phyloP scores from a whole-genome alignment of 2,888 invertebrate genomes.

The Antheraea assamensis region DNA sequence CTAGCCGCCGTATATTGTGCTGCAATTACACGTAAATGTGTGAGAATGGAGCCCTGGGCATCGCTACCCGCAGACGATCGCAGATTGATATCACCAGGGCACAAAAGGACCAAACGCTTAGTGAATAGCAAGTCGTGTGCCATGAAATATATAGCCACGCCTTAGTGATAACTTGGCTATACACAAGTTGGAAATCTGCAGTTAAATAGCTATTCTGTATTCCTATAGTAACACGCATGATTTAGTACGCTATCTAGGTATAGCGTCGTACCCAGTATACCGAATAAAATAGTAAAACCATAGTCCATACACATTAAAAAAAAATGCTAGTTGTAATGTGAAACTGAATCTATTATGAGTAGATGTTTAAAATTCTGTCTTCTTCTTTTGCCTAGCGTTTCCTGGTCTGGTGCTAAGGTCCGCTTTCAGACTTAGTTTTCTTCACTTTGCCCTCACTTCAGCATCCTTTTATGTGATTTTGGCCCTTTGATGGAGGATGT shows the following conservation, averaged over 20 bases:
- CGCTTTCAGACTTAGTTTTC: too few relatives aligned
- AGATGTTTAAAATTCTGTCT: neutral
- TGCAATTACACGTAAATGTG: constrained; percentile 67
- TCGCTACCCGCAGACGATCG: constrained; percentile 59
- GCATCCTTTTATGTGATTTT: too few relatives aligned
- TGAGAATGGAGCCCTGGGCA: constrained; percentile 63
- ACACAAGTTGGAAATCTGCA: neutral
- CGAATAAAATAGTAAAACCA: neutral
- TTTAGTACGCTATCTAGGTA: neutral
- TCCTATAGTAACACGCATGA: neutral
- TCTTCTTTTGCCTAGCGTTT: neutral
- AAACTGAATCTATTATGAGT: neutral
- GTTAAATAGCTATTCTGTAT: neutral
- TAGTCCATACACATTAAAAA: neutral
- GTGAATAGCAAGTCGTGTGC: constrained; percentile 68
- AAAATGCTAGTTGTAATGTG: neutral
- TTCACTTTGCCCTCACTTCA: too few relatives aligned
- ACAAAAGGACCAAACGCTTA: constrained; percentile 70
- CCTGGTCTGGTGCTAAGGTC: too few relatives aligned
- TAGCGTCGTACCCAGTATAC: neutral
- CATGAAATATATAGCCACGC: constrained; percentile 31
- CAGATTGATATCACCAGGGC: constrained; percentile 74
- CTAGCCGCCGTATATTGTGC: constrained; percentile 63
- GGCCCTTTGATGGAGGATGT: too few relatives aligned
- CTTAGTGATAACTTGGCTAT: neutral